A percentile compares a stretch with the other conserved stretches of the same genome.
Conservation (phyloP, 2,797 vertebrate genomes). For the Fistularia commersonii region DNA sequence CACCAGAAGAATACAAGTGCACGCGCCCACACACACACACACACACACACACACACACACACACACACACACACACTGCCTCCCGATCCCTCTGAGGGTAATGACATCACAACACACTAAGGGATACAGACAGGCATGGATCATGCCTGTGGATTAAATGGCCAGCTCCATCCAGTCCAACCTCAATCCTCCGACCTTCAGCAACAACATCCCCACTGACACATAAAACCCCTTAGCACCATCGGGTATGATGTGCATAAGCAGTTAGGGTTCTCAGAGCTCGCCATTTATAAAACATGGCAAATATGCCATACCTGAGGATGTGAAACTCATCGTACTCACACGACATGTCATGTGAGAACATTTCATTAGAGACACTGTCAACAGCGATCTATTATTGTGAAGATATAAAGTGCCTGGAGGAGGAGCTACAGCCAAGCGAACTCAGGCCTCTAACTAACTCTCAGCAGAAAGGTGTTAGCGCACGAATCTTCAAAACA, state of each 20-base stretch:
- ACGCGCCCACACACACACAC: constrained; percentile 11
- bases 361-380: constrained; percentile 62
- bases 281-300: constrained; percentile 5
- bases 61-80: constrained; percentile 9
- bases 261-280: constrained; percentile 1
- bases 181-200: constrained; percentile 12
- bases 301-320: constrained; percentile 45
- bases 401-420: constrained; percentile 38
- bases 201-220: constrained; percentile 3
- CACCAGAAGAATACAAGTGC: not conserved
- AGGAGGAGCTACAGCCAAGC: constrained; percentile 48
- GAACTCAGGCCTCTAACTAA: constrained; percentile 51
- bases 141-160: constrained; percentile 14
- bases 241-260: constrained; percentile 10
- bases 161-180: constrained; percentile 1
- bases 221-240: not conserved
- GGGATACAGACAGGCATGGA: constrained; percentile 7
- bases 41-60: not conserved
- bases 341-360: constrained; percentile 47
- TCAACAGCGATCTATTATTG: constrained; percentile 57
- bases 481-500: constrained; percentile 65
- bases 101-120: not conserved
- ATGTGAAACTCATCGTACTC: constrained; percentile 19
- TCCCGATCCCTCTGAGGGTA: constrained; percentile 11
- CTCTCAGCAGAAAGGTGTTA: constrained; percentile 66